phyloP scores from a whole-genome alignment of 2,888 invertebrate genomes.

The Netelia virgata region DNA sequence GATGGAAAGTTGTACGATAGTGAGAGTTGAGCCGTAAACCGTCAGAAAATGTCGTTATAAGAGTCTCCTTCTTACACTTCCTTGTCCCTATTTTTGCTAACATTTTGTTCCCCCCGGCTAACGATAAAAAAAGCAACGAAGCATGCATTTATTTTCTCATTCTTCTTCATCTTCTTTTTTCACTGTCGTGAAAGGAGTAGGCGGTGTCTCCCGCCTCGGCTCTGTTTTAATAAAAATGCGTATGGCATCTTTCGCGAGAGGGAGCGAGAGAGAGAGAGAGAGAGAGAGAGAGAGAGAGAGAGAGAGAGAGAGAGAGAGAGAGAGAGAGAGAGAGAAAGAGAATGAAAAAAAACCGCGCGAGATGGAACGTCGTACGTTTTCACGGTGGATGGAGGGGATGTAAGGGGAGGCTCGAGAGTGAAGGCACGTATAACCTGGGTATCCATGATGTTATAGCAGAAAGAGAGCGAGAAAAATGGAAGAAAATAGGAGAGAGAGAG shows the following conservation, averaged over 20 bases:
- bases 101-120: not conserved
- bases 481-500: conserved; percentile 27
- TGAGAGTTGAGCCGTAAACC: too few species aligned
- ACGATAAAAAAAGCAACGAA: not conserved
- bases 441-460: conserved; percentile 50
- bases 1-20: too few species aligned
- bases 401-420: conserved; percentile 41
- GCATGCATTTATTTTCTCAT: conserved; percentile 15
- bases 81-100: not conserved
- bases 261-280: conserved; percentile 25
- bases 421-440: conserved; percentile 62
- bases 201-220: not conserved
- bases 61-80: too few species aligned
- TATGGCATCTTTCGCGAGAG: conserved; percentile 33
- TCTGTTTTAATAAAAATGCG: conserved; percentile 63
- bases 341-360: conserved; percentile 32
- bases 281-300: not conserved
- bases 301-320: conserved; percentile 10
- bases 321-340: conserved; percentile 12
- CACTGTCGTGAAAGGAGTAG: not conserved
- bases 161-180: conserved; percentile 2
- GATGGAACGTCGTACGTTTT: conserved; percentile 40
- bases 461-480: conserved; percentile 24
- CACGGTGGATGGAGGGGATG: conserved; percentile 36
- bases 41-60: too few species aligned